A percentile compares a stretch with the other conserved stretches of the same genome.
phyloP scores from a whole-genome alignment of 2,888 invertebrate genomes.

The Drosophila fulvimacula region DNA sequence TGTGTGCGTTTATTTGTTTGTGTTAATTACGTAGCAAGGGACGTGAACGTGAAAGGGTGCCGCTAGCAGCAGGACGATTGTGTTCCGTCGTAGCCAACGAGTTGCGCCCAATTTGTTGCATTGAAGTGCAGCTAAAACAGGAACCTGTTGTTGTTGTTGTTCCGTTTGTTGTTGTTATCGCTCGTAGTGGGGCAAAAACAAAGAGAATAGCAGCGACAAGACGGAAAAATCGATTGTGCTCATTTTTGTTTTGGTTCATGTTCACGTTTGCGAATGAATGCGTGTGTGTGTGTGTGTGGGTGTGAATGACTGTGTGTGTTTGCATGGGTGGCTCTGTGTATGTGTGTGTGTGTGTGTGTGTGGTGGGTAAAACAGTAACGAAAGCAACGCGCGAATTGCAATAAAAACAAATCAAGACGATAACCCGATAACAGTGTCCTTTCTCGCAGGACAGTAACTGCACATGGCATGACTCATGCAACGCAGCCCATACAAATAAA shows the following conservation, averaged over 20 bases:
- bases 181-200: constrained; percentile 40
- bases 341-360: constrained; percentile 5
- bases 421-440: constrained; percentile 48
- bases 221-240: constrained; percentile 83
- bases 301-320: background rate
- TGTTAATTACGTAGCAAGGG: constrained; percentile 39
- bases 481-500: constrained; percentile 28
- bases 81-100: constrained; percentile 33
- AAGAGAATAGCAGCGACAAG: constrained; percentile 36
- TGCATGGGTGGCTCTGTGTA: no score
- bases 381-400: constrained; percentile 39
- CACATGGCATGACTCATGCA: constrained; percentile 67
- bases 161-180: constrained; percentile 32
- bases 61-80: constrained; percentile 26
- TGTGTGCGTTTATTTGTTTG: constrained; percentile 22
- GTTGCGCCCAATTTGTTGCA: constrained; percentile 50
- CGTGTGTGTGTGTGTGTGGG: constrained; percentile 19
- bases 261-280: constrained; percentile 20
- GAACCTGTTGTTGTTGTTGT: constrained; percentile 63
- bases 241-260: constrained; percentile 76
- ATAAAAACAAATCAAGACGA: constrained; percentile 48
- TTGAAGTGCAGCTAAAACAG: constrained; percentile 33
- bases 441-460: constrained; percentile 26
- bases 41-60: constrained; percentile 21
- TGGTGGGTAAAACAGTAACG: constrained; percentile 15